A percentile compares a stretch with the other conserved stretches of the same genome.
These are phyloP conservation scores for Andrena trimmerana DNA, from an alignment of 2,888 invertebrate species.

Conservation along the genomic window DNA sequence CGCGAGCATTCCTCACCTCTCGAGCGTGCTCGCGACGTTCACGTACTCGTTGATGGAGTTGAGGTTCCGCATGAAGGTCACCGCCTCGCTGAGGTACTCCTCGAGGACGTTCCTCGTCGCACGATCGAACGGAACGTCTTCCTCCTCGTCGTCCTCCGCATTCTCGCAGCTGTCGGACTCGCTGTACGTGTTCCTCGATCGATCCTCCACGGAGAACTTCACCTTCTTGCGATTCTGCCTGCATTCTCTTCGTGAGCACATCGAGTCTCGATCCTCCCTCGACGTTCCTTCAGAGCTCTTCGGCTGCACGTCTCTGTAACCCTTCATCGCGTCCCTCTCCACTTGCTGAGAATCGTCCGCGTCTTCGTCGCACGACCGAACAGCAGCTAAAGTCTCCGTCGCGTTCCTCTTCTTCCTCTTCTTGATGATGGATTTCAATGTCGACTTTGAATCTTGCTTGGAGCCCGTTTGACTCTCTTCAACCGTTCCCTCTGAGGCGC, in stretches of 20 bases:
- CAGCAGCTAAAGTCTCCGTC: background rate
- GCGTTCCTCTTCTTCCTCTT: conserved; percentile 48
- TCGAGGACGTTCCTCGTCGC: conserved; percentile 67
- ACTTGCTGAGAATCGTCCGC: conserved; percentile 40
- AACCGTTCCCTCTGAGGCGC: conserved; percentile 28
- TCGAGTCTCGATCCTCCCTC: conserved; percentile 7
- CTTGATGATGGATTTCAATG: conserved; percentile 74
- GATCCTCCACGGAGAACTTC: conserved; percentile 53
- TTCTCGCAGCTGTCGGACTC: conserved; percentile 67
- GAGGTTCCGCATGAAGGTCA: conserved; percentile 78
- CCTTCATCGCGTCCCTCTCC: conserved; percentile 6
- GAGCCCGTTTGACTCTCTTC: background rate
- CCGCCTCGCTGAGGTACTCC: conserved; percentile 76
- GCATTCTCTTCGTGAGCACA: background rate
- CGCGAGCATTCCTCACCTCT: conserved; percentile 50
- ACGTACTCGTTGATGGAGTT: conserved; percentile 78
- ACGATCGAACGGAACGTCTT: conserved; percentile 13
- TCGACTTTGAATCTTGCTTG: conserved; percentile 26
- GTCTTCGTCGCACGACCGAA: conserved; percentile 38
- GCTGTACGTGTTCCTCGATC: conserved; percentile 50
- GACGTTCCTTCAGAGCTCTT: conserved; percentile 5
- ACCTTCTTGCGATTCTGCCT: conserved; percentile 54
- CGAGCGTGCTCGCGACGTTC: conserved; percentile 65
- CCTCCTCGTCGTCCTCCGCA: conserved; percentile 43
- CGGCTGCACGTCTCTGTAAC: background rate